These are phyloP conservation scores for Lithophane semibrunnea DNA, from an alignment of 2,888 invertebrate species.

Conservation along the genomic window DNA sequence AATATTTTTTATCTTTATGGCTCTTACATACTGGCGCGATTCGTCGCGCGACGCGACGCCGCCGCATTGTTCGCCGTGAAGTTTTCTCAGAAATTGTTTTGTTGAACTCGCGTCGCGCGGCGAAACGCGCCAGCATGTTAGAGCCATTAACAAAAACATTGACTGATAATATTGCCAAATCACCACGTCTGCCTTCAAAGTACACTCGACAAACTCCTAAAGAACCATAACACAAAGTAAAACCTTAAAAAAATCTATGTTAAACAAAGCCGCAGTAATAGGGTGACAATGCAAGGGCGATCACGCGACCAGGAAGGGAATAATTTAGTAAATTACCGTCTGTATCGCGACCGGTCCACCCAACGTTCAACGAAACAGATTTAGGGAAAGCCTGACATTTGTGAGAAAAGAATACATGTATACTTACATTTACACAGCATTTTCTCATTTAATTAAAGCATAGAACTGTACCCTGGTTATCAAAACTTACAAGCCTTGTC, in stretches of 20 bases:
- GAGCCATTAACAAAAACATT: neutral
- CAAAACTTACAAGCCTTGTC: too few species aligned
- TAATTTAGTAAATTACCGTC: slow-evolving; percentile 74
- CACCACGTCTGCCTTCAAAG: neutral
- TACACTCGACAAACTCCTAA: neutral
- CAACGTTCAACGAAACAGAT: slow-evolving; percentile 24
- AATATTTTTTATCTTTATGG: too few species aligned
- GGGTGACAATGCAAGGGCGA: slow-evolving; percentile 68
- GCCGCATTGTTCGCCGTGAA: too few species aligned
- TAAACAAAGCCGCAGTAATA: slow-evolving; percentile 54
- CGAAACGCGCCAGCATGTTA: too few species aligned
- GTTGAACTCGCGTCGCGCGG: too few species aligned
- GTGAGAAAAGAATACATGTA: neutral
- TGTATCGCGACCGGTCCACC: slow-evolving; percentile 29
- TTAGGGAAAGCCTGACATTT: slow-evolving; percentile 18
- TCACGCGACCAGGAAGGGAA: slow-evolving; percentile 67
- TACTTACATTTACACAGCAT: neutral
- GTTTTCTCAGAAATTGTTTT: too few species aligned
- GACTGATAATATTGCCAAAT: neutral
- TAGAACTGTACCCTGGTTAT: too few species aligned
- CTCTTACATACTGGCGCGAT: too few species aligned
- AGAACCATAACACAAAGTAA: slow-evolving; percentile 6
- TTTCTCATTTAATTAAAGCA: neutral
- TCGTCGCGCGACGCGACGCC: too few species aligned
- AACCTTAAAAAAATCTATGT: slow-evolving; percentile 56